Evolutionary conservation across 2,113 vertebrate genomes (phyloP), one percentile per base, ranked within the genome.

Genomic region (Bujurquina vittata): DNA sequence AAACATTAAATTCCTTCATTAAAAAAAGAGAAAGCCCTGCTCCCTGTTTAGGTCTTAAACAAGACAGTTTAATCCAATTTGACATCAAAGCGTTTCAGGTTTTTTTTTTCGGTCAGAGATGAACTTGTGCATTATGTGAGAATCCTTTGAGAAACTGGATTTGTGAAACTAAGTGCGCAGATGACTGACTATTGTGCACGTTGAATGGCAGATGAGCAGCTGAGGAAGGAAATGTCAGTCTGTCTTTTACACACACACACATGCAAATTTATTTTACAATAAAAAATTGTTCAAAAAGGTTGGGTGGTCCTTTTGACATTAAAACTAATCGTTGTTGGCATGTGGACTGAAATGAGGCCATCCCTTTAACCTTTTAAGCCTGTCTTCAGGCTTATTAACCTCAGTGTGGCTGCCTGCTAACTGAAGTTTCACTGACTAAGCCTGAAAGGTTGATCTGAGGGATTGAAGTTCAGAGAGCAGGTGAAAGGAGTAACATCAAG

Each of bases 1-100:
- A 84, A 77, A 55, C 65, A 79, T 22, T 23, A 29, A 84, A 89
- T 92, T 84, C 54, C 31, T 67, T 62, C 15, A 75, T 86, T 43
- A 82, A 31, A 84, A 84, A 26, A 69, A 40, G 23, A 67, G 78
- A n/a, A 60, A 5, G 26, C 33, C 20, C 43, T 49, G 63, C 86
- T 85, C 58, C 49, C 77, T 31, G 61, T 72, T 57, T 15, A 62
- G 20, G 49, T 63, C 56, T 83, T 72, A 73, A 84, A 69, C 23
- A 69, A 69, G 43, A 69, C 65, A 69, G 10, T 69, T 69, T 29
- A 69, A 69, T 49, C 65, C 40, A 69, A 69, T 69, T 69, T 69
- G 65, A 49, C 65, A 49, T 69, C 65, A 69, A 69, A 69, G 65
- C 40, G 20, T 69, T 49, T 69, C 40, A 49, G 23, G 49, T 69